Base-by-base conservation (phyloP, 2,888 invertebrate genomes). In the Archips crataeganus region DNA sequence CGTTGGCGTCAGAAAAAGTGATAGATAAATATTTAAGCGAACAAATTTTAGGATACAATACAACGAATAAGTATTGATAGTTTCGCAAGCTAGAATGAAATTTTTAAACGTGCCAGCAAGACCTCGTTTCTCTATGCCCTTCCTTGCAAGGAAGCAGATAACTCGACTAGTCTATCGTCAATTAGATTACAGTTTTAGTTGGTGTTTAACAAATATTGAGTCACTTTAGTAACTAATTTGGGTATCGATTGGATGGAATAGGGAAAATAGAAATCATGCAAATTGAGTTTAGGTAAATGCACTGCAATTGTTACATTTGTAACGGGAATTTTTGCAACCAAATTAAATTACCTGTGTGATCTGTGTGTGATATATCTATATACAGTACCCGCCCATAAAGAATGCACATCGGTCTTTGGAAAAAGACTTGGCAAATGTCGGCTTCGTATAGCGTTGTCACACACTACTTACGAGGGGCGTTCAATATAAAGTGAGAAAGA, bases 111-210 rank as follows among this genome's bases (percentile, higher is more conserved):
- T 45, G 3, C 4, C n/a, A 49, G n/a, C 49, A 5, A n/a, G 49
- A n/a, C 49, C 49, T 49, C n/a, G 51, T 15, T 51, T n/a, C 0
- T 49, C n/a, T 13, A 49, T 49, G 47, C 47, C n/a, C 45, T 63
- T 57, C 64, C 64, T 1, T 70, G 36, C 47, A 70, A 64, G 70
- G 70, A 57, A 63, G 63, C 36, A 64, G 70, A 64, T 47, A 15
- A 57, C 63, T 51, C 6, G 4, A 23, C 15, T 23, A 15, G n/a
- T 15, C n/a, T 51, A 51, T 51, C 51, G 51, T 15, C 51, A 15
- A 23, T 51, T 51, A 51, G 51, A 51, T 51, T 13, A 23, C 15
- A 51, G 23, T 51, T 51, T 70, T 47, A 45, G 57, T 47, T 34
- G n/a, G 10, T 54, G 42, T 11, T 45, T 15, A 63, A 13, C 57